These are phyloP conservation scores for Stenodera caucasica DNA, from an alignment of 2,888 invertebrate species.

Conservation along the genomic window DNA sequence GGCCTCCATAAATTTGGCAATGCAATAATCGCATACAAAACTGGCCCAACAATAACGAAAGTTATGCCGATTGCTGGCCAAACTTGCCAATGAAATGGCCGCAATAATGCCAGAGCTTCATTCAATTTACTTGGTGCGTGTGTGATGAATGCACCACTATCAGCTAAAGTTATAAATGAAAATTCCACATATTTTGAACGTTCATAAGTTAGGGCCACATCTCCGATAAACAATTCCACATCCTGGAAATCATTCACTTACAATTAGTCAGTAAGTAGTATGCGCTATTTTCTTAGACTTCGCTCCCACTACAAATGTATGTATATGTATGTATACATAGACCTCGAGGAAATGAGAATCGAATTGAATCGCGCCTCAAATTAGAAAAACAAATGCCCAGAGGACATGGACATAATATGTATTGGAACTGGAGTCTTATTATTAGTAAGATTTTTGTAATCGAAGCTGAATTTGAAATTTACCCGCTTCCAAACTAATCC, in stretches of 20 bases:
- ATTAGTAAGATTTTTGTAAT: neutral
- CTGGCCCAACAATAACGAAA: slow-evolving; percentile 67
- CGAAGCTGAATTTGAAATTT: neutral
- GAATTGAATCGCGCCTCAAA: too few relatives aligned
- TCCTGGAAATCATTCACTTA: slow-evolving; percentile 54
- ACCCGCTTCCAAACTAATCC: slow-evolving; percentile 72
- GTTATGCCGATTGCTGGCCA: slow-evolving; percentile 73
- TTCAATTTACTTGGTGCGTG: slow-evolving; percentile 73
- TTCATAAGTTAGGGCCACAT: slow-evolving; percentile 74
- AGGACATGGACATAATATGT: too few relatives aligned
- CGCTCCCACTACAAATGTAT: too few relatives aligned
- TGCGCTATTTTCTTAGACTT: neutral
- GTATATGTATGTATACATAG: too few relatives aligned
- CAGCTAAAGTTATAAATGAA: slow-evolving; percentile 74
- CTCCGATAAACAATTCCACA: slow-evolving; percentile 74
- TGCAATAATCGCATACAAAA: slow-evolving; percentile 68
- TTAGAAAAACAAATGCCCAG: neutral
- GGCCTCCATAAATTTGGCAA: slow-evolving; percentile 64
- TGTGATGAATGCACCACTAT: slow-evolving; percentile 76
- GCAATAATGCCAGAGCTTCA: slow-evolving; percentile 71
- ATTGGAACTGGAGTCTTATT: too few relatives aligned
- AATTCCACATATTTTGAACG: slow-evolving; percentile 73
- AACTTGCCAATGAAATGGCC: slow-evolving; percentile 75
- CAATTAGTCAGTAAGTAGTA: too few relatives aligned
- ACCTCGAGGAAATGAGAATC: too few relatives aligned